Evolutionary conservation across 1,140 invertebrate species (phyloP), one percentile per base, ranked within the genome.

Genomic region (Drosophila aff.): DNA sequence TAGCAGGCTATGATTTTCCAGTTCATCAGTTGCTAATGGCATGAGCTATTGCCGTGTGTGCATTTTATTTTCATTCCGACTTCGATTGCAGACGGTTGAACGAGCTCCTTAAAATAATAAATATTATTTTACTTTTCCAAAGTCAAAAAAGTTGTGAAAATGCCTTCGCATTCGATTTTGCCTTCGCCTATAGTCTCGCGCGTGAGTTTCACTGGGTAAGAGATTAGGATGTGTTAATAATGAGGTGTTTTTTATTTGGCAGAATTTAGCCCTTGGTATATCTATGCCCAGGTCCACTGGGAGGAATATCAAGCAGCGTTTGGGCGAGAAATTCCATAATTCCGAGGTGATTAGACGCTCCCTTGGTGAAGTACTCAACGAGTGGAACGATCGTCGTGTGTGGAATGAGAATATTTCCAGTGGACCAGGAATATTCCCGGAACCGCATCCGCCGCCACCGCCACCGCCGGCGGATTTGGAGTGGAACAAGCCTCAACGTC

Each of bases 401-500:
- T 69, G 67, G 62, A 69, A 67, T 36, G 21, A 11, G 4, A 33
- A 41, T 8, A 40, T 31, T 9, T 40, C 33, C 2, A 36, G 28
- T 3, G 16, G 28, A 23, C 28, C 55, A 5, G 53, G 15, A 40
- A 10, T 18, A 28, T 16, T 23, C 4, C 2, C 9, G 8, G 23
- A 63, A 31, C n/a, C 10, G 6, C 10, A 18, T 7, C 11, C 60
- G 13, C 65, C 60, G 3, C 26, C 65, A 15, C 65, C 65, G 4
- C 26, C 65, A 23, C 60, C 65, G 2, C 65, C 65, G 11, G 2
- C 18, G 16, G 50, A 64, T 46, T 31, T 69, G 4, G 4, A 44
- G 15, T 69, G 67, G 67, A 18, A 26, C 4, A 2, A 6, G 2
- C 13, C 13, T 6, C 26, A 6, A 4, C 21, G 5, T 38, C 31